Percentiles rank a stretch among this genome's conserved stretches.
Evolutionary conservation across 2,888 invertebrate species (phyloP).

Genomic region (Altica lythri): DNA sequence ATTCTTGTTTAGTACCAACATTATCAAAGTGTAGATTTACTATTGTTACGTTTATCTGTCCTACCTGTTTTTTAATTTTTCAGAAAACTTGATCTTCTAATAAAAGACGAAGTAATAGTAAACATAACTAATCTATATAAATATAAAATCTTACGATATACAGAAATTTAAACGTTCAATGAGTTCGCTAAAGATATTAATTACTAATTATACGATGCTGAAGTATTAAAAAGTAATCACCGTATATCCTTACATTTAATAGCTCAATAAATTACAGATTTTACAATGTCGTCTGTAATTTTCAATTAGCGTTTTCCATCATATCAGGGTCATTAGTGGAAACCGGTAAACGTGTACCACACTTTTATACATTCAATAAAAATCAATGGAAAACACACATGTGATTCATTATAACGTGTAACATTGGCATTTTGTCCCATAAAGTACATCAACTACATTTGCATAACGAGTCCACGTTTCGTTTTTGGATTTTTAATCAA

Average conservation of each 20-base stretch:
- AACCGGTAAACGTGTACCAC: constrained; percentile 10
- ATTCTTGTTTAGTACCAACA: too few species aligned
- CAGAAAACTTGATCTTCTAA: too few species aligned
- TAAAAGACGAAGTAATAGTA: too few species aligned
- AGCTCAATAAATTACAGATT: constrained; percentile 9
- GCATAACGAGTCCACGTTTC: constrained; percentile 9
- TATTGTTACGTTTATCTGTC: too few species aligned
- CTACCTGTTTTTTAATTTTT: too few species aligned
- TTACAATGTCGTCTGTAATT: constrained; percentile 7
- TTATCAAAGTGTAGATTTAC: too few species aligned
- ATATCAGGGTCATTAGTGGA: constrained; percentile 13
- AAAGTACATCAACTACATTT: constrained; percentile 6
- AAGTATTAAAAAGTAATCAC: constrained; percentile 4
- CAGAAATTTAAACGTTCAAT: too few species aligned
- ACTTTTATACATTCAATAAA: constrained; percentile 15
- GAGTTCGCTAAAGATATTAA: too few species aligned
- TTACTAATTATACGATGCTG: not conserved
- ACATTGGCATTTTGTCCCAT: constrained; percentile 1
- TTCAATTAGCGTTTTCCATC: constrained; percentile 14
- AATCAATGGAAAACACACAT: constrained; percentile 9
- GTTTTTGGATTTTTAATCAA: constrained; percentile 8
- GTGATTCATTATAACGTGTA: constrained; percentile 8
- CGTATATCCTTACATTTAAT: constrained; percentile 7
- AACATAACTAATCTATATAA: too few species aligned
- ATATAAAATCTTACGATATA: too few species aligned